Percentiles rank a stretch among this genome's conserved stretches.
Conservation (phyloP, 1,140 invertebrate species). For the Eueides isabella region DNA sequence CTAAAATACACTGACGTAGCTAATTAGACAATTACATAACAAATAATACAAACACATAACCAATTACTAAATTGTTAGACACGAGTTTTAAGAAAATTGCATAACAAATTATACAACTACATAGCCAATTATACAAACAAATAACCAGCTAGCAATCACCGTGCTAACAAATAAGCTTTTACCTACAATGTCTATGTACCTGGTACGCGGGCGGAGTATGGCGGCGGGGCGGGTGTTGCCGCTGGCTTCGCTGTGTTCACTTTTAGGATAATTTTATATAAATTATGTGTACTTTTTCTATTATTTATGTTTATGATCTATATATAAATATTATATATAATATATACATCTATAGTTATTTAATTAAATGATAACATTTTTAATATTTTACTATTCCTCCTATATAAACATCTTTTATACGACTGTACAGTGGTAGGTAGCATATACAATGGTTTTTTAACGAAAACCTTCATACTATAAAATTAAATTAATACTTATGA, state of each 20-base stretch:
- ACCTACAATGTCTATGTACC: slow-evolving; percentile 52
- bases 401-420: too few relatives aligned
- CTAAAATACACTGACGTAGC: background rate
- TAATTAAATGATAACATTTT: too few relatives aligned
- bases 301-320: background rate
- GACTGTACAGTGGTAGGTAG: too few relatives aligned
- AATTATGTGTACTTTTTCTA: background rate
- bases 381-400: too few relatives aligned
- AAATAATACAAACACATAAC: background rate
- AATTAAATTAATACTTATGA: too few relatives aligned
- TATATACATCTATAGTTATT: too few relatives aligned
- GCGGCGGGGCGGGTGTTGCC: slow-evolving; percentile 89
- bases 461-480: too few relatives aligned
- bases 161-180: slow-evolving; percentile 39
- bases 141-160: slow-evolving; percentile 4
- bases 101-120: background rate
- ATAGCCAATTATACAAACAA: slow-evolving; percentile 11
- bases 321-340: too few relatives aligned
- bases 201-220: slow-evolving; percentile 82
- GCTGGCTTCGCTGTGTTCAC: slow-evolving; percentile 88
- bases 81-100: background rate
- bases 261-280: slow-evolving; percentile 51
- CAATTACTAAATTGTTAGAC: background rate
- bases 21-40: background rate
- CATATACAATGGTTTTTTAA: too few relatives aligned